Base-by-base conservation (phyloP, 2,113 vertebrate genomes). In the Brienomyrus longianalis region DNA sequence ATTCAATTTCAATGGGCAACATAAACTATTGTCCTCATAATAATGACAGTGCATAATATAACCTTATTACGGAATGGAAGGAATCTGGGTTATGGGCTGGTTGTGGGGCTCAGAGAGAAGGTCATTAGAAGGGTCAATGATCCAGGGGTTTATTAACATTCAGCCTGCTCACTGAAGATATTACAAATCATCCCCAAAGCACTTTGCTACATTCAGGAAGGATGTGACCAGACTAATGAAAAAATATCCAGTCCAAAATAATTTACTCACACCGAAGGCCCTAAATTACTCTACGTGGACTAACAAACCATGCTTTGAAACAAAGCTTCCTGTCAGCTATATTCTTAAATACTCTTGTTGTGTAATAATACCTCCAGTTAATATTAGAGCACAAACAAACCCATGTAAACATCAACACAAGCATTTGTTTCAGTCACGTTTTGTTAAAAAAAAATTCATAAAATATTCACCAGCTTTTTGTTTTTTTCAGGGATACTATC, bases 101-200 rank as follows among this genome's bases (percentile, higher is more conserved):
- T 51, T 86, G 45, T 48, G 83, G 23, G 83, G 23, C 17, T 50
- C 48, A 27, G 83, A 10, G 48, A 27, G 43, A 50, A 86, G 83
- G 83, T 27, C 83, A 86, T 51, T 27, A 50, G n/a, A 27, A 86
- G 83, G 83, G 83, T 48, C 21, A 86, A 51, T 86, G 83, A 86
- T 48, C 48, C 83, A 86, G 7, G 50, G 43, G 83, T 15, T 86
- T 86, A 86, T 86, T 50, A 48, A 27, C 83, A 86, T 74, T 21
- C n/a, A 19, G 62, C 9, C 66, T 74, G 62, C 66, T 80, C 88
- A 80, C 48, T 43, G 88, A 31, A 31, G 66, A 80, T 88, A 88
- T 17, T 9, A 31, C n/a, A 35, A 77, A 21, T 88, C 66, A 88
- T 31, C 88, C 66, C 70, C 31, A 48, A 51, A 77, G 47, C 35